Evolutionary conservation across 1,140 invertebrate genomes (phyloP), one percentile per base, ranked within the genome.

Genomic region (Cepaea nemoralis): DNA sequence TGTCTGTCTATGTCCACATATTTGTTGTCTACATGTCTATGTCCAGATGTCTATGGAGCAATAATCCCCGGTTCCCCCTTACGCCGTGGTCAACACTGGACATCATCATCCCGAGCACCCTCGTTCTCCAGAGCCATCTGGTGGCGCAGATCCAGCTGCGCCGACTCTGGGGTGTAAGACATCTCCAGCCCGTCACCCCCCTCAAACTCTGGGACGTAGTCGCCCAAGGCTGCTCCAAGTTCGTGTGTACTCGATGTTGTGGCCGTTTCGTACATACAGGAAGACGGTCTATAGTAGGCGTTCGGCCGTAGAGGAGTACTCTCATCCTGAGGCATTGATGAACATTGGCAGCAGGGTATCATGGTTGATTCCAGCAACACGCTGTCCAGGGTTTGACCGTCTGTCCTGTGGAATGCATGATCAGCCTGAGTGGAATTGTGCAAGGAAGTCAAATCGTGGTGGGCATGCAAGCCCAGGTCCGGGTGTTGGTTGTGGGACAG

Each of bases 401-500:
- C 66, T 40, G 35, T 12, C n/a, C 16, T 27, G 48, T 63, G 67
- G 81, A 67, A 74, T 74, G 71, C 50, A 40, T 63, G 42, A 14
- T 37, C 67, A 27, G 33, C 69, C 33, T 37, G 63, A 39, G 39
- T 55, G 33, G 45, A 67, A 50, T 67, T 70, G 3, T 33, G 39
- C 42, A 48, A 27, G 27, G 12, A 37, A n/a, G 35, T 73, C 8
- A 59, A 66, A 1, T 69, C 73, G 12, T 76, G 66, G 1, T 66
- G 33, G 22, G 45, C 69, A 48, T 81, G 67, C 16, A 66, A 35
- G 55, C 76, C 42, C 48, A n/a, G 82, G 73, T 37, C 78, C n/a
- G 69, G 70, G 42, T 76, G 81, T 75, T 81, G 85, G 77, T 85
- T 82, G 19, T 81, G 81, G 0, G 84, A 74, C 86, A 89, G 86